These are phyloP conservation scores for Muscicapa striata DNA, from an alignment of 2,797 vertebrate species.

Conservation along the genomic window DNA sequence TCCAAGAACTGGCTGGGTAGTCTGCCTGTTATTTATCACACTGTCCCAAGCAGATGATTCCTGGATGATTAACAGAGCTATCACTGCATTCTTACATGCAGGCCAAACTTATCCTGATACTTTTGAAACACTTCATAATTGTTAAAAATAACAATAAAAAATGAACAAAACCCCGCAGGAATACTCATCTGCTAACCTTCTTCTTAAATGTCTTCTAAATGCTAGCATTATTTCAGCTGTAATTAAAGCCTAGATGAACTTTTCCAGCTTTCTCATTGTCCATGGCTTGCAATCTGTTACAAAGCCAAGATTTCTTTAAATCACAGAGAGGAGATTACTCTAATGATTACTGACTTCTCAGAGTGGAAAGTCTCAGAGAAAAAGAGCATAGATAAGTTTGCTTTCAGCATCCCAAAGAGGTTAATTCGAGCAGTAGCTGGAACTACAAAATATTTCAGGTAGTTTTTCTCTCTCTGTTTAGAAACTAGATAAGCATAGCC, in stretches of 20 bases:
- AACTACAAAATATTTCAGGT: background rate
- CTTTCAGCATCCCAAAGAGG: background rate
- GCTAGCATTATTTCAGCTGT: background rate
- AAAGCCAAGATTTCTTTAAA: background rate
- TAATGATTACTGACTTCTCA: background rate
- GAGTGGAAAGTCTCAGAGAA: background rate
- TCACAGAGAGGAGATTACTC: background rate
- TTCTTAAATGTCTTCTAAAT: background rate
- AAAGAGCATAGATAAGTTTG: background rate
- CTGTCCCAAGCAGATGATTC: slow-evolving; percentile 33
- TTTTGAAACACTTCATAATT: background rate
- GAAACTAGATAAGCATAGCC: background rate
- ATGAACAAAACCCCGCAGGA: accelerated
- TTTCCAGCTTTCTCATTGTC: background rate
- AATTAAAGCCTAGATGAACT: background rate
- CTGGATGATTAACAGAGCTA: slow-evolving; percentile 22
- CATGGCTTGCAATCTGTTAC: background rate
- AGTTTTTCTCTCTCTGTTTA: background rate
- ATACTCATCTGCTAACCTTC: background rate
- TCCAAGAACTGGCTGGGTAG: slow-evolving; percentile 36
- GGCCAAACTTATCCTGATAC: background rate
- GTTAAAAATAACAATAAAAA: background rate
- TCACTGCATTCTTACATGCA: background rate
- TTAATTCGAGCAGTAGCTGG: background rate
- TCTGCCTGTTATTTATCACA: slow-evolving; percentile 46